Evolutionary conservation across 2,797 vertebrate genomes (phyloP), one percentile per base, ranked within the genome.

Genomic region (Danio tinwini): DNA sequence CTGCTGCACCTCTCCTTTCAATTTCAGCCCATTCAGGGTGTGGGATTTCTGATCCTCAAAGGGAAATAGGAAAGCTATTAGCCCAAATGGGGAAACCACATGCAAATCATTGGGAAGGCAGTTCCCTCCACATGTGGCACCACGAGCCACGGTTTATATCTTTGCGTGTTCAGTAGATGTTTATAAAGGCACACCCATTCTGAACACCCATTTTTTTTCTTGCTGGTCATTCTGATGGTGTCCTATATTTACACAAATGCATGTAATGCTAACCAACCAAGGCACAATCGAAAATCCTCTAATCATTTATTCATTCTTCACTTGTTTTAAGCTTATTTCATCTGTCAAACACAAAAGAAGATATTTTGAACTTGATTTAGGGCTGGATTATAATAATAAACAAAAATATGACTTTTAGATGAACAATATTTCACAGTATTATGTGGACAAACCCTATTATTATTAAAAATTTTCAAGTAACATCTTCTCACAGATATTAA

Each of bases 1-100:
- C 81, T 69, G 84, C 86, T 78, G 87, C 83, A 90, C 88, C 90
- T 93, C 88, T 91, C 89, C 91, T 92, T 93, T 92, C 85, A 90
- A 85, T 88, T 82, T 75, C 88, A 80, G 63, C 58, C 80, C 11
- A 83, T 91, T 89, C 88, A 88, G 89, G 83, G 86, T 82, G 82
- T 90, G 88, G 85, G 84, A 89, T 92, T 92, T 90, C 92, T 91
- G 88, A 89, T 88, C 78, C 44, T 86, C 84, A 86, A 88, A 91
- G 88, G 88, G 85, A 85, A 89, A 87, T 88, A 90, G 87, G 88
- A 91, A 89, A 87, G 86, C 78, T 77, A 92, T 92, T 87, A 91
- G 84, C 87, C 88, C 87, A 90, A 90, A 82, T 76, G 78, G 80
- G 85, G 83, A 84, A 80, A 85, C 88, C 88, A 87, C 89, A 91